Evolutionary conservation across 2,888 invertebrate species (phyloP).

Genomic region (Augochlorella aurata): DNA sequence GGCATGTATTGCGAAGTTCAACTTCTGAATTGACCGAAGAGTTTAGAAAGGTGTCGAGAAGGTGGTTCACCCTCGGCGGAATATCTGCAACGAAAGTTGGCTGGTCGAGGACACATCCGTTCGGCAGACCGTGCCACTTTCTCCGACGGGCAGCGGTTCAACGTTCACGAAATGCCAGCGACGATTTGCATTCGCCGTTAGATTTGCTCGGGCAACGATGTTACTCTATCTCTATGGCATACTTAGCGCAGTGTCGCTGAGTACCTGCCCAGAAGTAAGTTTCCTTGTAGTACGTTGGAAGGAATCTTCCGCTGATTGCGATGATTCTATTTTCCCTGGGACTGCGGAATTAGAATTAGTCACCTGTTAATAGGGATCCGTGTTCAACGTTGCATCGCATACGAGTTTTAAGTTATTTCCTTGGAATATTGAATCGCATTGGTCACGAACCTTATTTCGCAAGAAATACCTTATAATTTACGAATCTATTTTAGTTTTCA

Average conservation of each 20-base stretch:
- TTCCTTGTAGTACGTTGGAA: neutral
- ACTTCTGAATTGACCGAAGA: neutral
- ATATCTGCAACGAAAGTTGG: neutral
- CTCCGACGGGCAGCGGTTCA: neutral
- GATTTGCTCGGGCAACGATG: neutral
- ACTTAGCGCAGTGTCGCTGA: neutral
- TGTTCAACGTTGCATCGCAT: neutral
- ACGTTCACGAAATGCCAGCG: neutral
- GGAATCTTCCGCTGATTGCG: neutral
- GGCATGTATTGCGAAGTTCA: neutral
- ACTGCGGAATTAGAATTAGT: too few relatives aligned
- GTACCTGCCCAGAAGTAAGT: neutral
- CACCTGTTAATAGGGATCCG: too few relatives aligned
- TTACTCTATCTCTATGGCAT: neutral
- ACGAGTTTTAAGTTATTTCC: too few relatives aligned
- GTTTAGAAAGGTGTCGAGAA: conserved; percentile 1
- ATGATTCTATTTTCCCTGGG: neutral
- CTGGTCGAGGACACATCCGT: neutral
- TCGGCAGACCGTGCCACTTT: neutral
- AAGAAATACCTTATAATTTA: too few relatives aligned
- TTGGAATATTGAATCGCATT: too few relatives aligned
- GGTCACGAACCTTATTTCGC: too few relatives aligned
- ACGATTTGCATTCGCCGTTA: conserved; percentile 13
- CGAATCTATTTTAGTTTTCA: too few relatives aligned
- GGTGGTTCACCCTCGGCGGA: conserved; percentile 4